phyloP scores from a whole-genome alignment of 2,113 vertebrate genomes.

The Sitta europaea region DNA sequence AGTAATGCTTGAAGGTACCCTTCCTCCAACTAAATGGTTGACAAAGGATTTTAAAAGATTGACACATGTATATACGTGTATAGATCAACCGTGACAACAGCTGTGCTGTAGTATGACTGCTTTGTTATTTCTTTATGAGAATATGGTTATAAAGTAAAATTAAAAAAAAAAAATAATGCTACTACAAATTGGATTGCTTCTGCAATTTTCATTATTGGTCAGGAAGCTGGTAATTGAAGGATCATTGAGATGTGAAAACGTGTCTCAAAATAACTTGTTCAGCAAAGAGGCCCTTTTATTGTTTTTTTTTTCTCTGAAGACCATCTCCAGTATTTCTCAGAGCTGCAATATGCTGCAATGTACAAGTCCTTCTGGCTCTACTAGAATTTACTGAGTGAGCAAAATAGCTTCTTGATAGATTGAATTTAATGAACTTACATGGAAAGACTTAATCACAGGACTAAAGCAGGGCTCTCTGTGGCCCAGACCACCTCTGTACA shows the following conservation, averaged over 20 bases:
- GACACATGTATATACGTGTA: background rate
- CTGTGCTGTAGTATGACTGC: background rate
- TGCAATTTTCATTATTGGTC: background rate
- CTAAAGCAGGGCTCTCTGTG: background rate
- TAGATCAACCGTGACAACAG: background rate
- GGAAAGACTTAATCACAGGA: background rate
- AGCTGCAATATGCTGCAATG: background rate
- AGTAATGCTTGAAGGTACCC: background rate
- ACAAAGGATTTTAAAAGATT: background rate
- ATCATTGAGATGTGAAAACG: background rate
- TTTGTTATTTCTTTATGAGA: background rate
- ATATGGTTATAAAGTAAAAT: background rate
- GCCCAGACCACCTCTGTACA: background rate
- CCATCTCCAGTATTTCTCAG: background rate
- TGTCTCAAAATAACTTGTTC: constrained; percentile 32
- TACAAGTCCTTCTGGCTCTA: background rate
- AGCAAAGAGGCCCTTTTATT: background rate
- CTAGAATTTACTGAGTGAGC: background rate
- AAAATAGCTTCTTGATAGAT: background rate
- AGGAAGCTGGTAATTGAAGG: background rate
- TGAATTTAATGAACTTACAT: background rate
- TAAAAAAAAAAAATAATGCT: background rate
- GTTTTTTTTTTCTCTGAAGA: constrained; percentile 13
- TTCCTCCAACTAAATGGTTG: background rate
- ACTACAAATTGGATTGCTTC: background rate